These are phyloP conservation scores for Montifringilla adamsi DNA, from an alignment of 2,113 vertebrate species.

Conservation along the genomic window DNA sequence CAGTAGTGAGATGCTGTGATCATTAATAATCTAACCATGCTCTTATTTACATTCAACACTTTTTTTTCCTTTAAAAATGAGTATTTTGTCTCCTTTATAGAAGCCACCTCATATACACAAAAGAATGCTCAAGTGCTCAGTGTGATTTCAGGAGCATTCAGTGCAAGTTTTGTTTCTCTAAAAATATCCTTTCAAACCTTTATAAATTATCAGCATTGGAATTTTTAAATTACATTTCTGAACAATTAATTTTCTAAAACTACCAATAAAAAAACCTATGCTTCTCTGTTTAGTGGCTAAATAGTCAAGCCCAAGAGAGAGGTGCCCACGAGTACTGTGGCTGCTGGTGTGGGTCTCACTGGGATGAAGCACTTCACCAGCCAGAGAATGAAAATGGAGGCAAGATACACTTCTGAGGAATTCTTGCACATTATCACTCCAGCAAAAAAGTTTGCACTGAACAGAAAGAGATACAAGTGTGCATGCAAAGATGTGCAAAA, in stretches of 20 bases:
- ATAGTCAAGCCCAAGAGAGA: background rate
- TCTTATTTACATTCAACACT: background rate
- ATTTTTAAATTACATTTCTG: background rate
- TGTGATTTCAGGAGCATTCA: background rate
- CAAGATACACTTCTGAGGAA: background rate
- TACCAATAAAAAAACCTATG: background rate
- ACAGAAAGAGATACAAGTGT: background rate
- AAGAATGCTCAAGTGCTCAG: background rate
- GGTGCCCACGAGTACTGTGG: background rate
- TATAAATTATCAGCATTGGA: background rate
- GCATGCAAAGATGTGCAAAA: background rate
- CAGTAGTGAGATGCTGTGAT: background rate
- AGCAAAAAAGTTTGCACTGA: background rate
- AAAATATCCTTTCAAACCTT: background rate
- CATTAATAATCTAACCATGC: background rate
- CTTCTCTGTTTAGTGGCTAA: background rate
- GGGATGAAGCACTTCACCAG: background rate
- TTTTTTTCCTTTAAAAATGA: background rate
- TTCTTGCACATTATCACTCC: background rate
- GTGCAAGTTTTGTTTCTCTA: background rate
- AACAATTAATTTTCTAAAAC: background rate
- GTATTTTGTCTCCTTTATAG: background rate
- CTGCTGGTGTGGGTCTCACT: background rate
- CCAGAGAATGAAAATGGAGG: background rate
- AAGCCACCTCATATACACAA: background rate